Percentiles rank a stretch among this genome's conserved stretches.
These are phyloP conservation scores for Dicrurus megarhynchus DNA, from an alignment of 2,113 vertebrate genomes.

Conservation along the genomic window DNA sequence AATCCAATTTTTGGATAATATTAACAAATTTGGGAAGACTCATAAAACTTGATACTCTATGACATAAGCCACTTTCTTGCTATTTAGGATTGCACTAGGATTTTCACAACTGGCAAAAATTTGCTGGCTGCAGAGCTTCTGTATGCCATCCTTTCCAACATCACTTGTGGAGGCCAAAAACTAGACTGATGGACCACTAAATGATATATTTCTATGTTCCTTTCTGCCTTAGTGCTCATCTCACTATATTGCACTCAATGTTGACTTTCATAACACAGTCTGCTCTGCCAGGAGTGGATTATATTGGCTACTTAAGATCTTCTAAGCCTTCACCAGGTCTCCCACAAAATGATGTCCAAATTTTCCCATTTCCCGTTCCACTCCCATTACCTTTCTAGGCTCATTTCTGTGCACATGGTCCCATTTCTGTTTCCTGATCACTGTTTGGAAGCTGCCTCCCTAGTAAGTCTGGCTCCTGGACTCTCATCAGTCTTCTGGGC, in stretches of 20 bases:
- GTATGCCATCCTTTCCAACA: neutral
- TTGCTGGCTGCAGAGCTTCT: neutral
- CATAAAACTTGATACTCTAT: neutral
- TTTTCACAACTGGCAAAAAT: neutral
- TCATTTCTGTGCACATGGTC: neutral
- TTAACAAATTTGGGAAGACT: neutral
- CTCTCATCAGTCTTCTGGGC: neutral
- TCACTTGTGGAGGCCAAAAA: neutral
- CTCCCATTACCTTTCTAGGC: neutral
- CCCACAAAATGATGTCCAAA: neutral
- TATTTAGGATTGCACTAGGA: neutral
- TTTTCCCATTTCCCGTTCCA: neutral
- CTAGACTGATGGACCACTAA: neutral
- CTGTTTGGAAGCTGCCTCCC: neutral
- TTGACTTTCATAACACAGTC: neutral
- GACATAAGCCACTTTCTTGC: neutral
- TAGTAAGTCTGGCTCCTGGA: neutral
- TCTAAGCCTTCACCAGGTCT: neutral
- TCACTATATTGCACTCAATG: neutral
- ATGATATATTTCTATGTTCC: neutral
- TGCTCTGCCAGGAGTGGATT: neutral
- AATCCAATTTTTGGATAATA: neutral
- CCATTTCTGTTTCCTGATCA: slow-evolving; percentile 9
- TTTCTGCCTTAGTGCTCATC: neutral
- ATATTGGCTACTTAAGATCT: neutral